Evolutionary conservation across 2,888 invertebrate genomes (phyloP).

Genomic region (Agrochola lychnidis): DNA sequence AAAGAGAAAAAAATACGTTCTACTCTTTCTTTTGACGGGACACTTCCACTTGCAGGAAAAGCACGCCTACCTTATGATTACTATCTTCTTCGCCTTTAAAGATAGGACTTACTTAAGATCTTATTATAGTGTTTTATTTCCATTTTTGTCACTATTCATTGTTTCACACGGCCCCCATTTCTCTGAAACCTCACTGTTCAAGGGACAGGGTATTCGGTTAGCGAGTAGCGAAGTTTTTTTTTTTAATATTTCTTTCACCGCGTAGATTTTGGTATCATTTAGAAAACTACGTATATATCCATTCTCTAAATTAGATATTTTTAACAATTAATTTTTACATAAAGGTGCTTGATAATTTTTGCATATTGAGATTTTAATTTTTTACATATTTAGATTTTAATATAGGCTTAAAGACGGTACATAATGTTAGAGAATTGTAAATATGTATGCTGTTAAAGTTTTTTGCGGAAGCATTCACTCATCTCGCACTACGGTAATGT

Average conservation of each 20-base stretch:
- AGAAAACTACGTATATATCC: constrained; percentile 46
- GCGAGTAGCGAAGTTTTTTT: constrained; percentile 68
- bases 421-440: constrained; percentile 63
- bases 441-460: constrained; percentile 69
- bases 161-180: constrained; percentile 30
- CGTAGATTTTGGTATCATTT: constrained; percentile 55
- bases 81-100: constrained; percentile 1
- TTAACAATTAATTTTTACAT: constrained; percentile 63
- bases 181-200: constrained; percentile 61
- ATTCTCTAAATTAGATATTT: constrained; percentile 58
- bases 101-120: not conserved
- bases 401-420: constrained; percentile 63
- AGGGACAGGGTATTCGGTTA: constrained; percentile 80
- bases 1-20: constrained; percentile 18
- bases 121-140: not conserved
- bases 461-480: constrained; percentile 55
- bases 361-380: constrained; percentile 77
- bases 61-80: constrained; percentile 4
- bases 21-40: constrained; percentile 22
- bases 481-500: constrained; percentile 58
- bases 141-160: not conserved
- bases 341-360: constrained; percentile 78
- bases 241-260: constrained; percentile 44
- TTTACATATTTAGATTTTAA: constrained; percentile 64
- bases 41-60: constrained; percentile 42